Base-by-base conservation (phyloP, 2,113 vertebrate genomes). In the Sturnira hondurensis region DNA sequence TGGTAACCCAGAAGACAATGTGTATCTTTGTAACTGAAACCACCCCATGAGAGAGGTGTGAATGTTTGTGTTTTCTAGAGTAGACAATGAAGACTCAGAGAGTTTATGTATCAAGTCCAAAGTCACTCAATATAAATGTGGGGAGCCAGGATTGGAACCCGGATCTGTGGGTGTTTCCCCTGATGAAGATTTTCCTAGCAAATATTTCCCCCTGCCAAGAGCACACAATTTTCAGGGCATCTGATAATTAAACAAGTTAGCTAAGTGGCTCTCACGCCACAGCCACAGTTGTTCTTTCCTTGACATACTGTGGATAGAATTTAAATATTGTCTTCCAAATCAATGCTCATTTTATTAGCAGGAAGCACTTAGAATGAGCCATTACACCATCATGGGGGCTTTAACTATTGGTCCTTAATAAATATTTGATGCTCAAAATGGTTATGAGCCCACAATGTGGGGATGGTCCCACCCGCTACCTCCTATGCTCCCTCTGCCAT, bases 301-400 rank as follows among this genome's bases (percentile, higher is more conserved):
- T 97, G 86, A 94, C 86, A 78, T 58, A n/a, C 94, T 96, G 91
- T 94, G 94, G 91, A 81, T 76, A 73, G 95, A 93, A 96, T 94
- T 97, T 94, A 97, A 97, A 97, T 94, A 93, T 95, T 94, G 65
- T 92, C 92, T 96, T 96, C 94, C 80, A 93, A 89, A 93, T 96
- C 86, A 58, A 22, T 95, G 91, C 73, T 96, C 96, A 65, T 94
- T 97, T 97, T 97, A 97, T 96, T 98, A 96, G 96, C 91, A 89
- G 94, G 95, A 88, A 97, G 93, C 96, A 87, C 95, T 98, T 96
- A 91, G 91, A 96, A 86, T 77, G 91, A 96, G 97, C 94, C 92
- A 96, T 97, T 86, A 93, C 24, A 68, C 91, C 81, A 89, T 89
- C 95, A 73, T 4, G 2, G 94, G 86, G 63, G 74, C 93, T 96